A percentile compares a stretch with the other conserved stretches of the same genome.
phyloP scores from a whole-genome alignment of 1,140 invertebrate species.

The Hycleus phaleratus region DNA sequence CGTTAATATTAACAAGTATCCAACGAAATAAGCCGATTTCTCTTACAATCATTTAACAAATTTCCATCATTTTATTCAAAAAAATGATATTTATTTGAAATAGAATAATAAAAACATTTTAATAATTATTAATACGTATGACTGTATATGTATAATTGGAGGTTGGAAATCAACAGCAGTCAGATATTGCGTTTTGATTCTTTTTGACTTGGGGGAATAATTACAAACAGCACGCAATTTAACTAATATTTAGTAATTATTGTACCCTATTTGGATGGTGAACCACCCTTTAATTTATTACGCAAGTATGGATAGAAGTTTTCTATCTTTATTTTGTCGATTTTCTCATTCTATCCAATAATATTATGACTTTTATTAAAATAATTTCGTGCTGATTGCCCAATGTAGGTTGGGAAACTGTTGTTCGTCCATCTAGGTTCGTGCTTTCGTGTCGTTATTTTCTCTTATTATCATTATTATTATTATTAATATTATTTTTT shows the following conservation, averaged over 20 bases:
- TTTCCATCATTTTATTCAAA: not conserved
- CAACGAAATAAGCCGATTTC: conserved; percentile 20
- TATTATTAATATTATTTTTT: too few species aligned
- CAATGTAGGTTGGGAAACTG: conserved; percentile 8
- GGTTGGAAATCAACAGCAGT: not conserved
- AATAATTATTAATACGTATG: not conserved
- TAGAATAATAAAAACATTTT: not conserved
- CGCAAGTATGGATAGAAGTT: conserved; percentile 1
- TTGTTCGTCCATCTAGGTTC: conserved; percentile 13
- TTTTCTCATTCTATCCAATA: too few species aligned
- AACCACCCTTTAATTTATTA: conserved; percentile 28
- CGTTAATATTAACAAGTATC: conserved; percentile 27
- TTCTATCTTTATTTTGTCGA: not conserved
- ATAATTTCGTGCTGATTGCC: conserved; percentile 4
- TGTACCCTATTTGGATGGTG: conserved; percentile 11
- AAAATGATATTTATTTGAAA: not conserved
- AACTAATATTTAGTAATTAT: conserved; percentile 31
- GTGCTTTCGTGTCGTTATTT: conserved; percentile 26
- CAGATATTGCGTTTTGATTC: conserved; percentile 18
- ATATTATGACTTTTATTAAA: too few species aligned
- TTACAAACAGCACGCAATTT: conserved; percentile 32
- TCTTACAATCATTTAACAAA: not conserved
- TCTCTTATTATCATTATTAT: too few species aligned
- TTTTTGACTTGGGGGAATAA: conserved; percentile 27
- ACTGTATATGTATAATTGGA: not conserved